phyloP scores from a whole-genome alignment of 2,113 vertebrate species.

The Nycticryphes semicollaris region DNA sequence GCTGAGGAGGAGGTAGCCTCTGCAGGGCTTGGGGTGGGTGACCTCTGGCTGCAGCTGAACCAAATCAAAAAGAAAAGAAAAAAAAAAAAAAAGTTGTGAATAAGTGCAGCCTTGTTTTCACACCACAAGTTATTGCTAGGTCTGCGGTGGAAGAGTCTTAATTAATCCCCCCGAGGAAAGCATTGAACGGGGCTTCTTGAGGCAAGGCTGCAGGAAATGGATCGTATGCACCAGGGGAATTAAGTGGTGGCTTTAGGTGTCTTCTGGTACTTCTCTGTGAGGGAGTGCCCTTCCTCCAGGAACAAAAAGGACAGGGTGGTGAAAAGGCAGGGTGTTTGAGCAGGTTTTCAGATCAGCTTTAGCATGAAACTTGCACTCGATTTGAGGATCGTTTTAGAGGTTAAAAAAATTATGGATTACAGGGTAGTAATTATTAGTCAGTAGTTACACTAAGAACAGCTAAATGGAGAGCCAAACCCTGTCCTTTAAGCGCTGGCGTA shows the following conservation, averaged over 20 bases:
- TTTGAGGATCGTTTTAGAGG: not conserved
- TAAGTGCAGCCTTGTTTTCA: not conserved
- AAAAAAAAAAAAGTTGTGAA: not conserved
- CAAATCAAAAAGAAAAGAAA: not conserved
- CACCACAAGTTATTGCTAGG: not conserved
- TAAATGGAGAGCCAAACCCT: not conserved
- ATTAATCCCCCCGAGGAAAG: slow-evolving; percentile 30
- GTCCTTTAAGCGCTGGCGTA: not conserved
- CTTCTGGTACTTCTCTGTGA: not conserved
- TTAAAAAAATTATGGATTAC: not conserved
- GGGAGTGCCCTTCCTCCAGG: not conserved
- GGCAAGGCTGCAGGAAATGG: not conserved
- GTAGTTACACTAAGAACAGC: not conserved
- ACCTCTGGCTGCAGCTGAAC: slow-evolving; percentile 11
- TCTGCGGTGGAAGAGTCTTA: not conserved
- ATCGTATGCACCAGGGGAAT: not conserved
- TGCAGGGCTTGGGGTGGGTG: not conserved
- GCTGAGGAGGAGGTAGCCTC: not conserved
- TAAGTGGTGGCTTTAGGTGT: not conserved
- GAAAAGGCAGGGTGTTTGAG: not conserved
- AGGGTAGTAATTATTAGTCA: not conserved
- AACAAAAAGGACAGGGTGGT: not conserved
- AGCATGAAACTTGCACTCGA: not conserved
- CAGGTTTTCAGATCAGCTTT: not conserved
- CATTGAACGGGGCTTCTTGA: not conserved